Percentiles rank a stretch among this genome's conserved stretches.
Conservation (phyloP, 2,113 vertebrate species). For the Saccopteryx leptura region DNA sequence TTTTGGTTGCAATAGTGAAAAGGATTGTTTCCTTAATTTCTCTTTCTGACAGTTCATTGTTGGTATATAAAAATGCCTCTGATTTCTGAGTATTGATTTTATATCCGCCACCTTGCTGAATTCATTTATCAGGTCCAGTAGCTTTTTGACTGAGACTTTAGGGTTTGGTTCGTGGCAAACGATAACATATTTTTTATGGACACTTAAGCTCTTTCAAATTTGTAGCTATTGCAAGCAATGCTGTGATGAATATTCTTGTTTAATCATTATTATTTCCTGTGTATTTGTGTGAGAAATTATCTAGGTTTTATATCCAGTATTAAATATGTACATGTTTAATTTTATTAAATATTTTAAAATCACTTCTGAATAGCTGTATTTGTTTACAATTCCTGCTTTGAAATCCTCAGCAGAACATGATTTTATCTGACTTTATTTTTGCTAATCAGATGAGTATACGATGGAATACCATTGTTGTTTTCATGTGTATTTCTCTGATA, state of each 20-base stretch:
- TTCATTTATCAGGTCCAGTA: no score
- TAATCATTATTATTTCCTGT: background rate
- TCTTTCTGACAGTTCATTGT: no score
- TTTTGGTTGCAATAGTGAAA: no score
- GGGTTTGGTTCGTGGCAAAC: no score
- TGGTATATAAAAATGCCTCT: no score
- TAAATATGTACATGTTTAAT: background rate
- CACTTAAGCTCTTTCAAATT: background rate
- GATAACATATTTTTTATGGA: background rate
- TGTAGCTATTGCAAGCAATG: background rate
- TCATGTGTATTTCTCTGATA: conserved; percentile 2
- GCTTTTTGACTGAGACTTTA: no score
- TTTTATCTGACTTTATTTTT: conserved; percentile 56
- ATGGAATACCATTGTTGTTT: background rate
- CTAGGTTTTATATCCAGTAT: background rate
- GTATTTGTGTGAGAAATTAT: background rate
- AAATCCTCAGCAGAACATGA: background rate
- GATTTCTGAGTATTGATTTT: no score
- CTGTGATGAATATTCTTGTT: background rate
- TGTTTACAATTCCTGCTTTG: background rate
- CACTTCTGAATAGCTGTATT: background rate
- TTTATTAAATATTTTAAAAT: conserved; percentile 14
- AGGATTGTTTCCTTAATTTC: no score
- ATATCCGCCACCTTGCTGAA: no score
- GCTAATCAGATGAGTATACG: background rate